Evolutionary conservation across 2,113 vertebrate genomes (phyloP), one percentile per base, ranked within the genome.

Genomic region (Psittacula cyanocephala): DNA sequence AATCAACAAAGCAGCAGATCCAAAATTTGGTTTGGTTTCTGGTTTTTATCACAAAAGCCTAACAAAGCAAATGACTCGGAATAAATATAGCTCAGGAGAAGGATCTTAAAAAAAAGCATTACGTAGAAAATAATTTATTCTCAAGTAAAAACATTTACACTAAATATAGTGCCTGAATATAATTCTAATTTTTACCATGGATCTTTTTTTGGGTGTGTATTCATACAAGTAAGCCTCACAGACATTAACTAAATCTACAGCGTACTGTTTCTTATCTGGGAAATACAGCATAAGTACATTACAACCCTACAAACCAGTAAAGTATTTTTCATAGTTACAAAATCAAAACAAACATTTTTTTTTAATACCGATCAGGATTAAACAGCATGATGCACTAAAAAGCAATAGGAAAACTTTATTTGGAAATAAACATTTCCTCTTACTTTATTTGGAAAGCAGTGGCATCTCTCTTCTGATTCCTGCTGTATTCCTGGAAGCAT

Each of bases 371-470:
- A 62, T 16, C 7, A 76, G 20, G 24, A 72, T 39, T 60, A 82
- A 89, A 64, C 18, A 60, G 11, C 6, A 33, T 29, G 20, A 88
- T 57, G 12, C 17, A 89, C 31, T 89, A 69, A 85, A 91, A 92
- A 91, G 13, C 27, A 89, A 60, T 2, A 65, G 31, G 29, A 86
- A 91, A 85, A 52, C 15, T 72, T 96, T 97, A 89, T 35, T 35
- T 59, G 33, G 57, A 59, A 35, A 24, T 59, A 59, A 59, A 59
- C 10, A 35, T 59, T 59, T 59, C 33, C 57, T 35, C 33, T 24
- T 98, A 99, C 99, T 98, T 99, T 99, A 92, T 98, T 98, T 88
- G 96, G 96, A 94, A 97, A 93, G 96, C 99, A 99, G 83, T 98
- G 97, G 92, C 99, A 99, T 95, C 97, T 97, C 90, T 98, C 98